Conservation (phyloP, 2,113 vertebrate genomes). For the Periophthalmodon schlosseri region DNA sequence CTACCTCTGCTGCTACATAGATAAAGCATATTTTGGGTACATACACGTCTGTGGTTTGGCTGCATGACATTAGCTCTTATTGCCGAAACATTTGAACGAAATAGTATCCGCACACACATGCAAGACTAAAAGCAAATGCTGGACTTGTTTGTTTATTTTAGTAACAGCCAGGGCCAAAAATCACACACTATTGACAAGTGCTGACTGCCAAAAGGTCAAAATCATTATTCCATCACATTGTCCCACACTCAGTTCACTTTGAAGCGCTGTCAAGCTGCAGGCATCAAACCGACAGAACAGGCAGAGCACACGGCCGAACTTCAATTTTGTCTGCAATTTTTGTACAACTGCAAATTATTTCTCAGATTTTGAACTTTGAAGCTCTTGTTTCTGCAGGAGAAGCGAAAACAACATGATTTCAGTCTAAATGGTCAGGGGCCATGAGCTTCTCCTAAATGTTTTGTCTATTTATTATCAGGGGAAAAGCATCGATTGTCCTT, state of each 20-base stretch:
- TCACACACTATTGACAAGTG: conserved; percentile 24
- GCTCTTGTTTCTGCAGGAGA: not conserved
- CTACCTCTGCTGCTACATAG: conserved; percentile 55
- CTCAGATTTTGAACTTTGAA: not conserved
- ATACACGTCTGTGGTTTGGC: conserved; percentile 27
- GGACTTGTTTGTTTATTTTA: conserved; percentile 8
- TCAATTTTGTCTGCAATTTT: not conserved
- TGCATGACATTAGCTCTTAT: conserved; percentile 9
- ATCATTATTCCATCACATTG: conserved; percentile 31
- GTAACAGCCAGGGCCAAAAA: conserved; percentile 14
- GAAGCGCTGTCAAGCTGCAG: conserved; percentile 22
- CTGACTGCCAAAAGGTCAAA: conserved; percentile 21
- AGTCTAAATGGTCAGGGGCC: not conserved
- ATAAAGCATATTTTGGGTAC: conserved; percentile 54
- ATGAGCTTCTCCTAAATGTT: not conserved
- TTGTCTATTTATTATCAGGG: not conserved
- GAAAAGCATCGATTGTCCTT: not conserved
- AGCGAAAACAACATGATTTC: not conserved
- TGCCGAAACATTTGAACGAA: not conserved
- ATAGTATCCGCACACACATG: not conserved
- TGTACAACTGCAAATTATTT: not conserved
- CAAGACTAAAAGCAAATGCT: not conserved
- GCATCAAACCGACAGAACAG: not conserved
- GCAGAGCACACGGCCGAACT: not conserved
- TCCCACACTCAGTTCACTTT: conserved; percentile 22